Conservation (phyloP, 92 coral and sea anemone genomes). For the Zoanthus sansibaricus region DNA sequence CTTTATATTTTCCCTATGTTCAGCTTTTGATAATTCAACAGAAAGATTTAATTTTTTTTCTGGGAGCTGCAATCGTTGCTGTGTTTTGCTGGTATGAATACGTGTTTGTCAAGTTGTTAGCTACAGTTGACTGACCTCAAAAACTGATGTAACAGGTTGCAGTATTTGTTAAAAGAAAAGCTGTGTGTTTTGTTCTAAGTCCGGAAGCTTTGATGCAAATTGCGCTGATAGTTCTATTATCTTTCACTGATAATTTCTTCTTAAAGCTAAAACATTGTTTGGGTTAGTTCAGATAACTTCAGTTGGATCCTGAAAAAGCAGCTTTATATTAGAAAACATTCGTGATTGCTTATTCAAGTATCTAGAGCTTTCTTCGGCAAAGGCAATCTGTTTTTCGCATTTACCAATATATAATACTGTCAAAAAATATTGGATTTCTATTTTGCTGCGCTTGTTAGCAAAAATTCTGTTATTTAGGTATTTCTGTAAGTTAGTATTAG, state of each 20-base stretch:
- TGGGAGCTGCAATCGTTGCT: neutral
- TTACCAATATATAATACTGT: conserved; percentile 17
- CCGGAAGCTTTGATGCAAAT: conserved; percentile 31
- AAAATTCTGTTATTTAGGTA: neutral
- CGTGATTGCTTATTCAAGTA: conserved; percentile 25
- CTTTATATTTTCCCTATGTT: neutral
- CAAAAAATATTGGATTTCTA: conserved; percentile 44
- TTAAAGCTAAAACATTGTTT: neutral
- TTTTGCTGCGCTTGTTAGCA: neutral
- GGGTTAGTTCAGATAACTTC: neutral
- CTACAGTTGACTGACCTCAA: conserved; percentile 4
- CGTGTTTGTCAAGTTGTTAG: conserved; percentile 10
- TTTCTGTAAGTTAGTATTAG: neutral
- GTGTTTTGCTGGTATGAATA: neutral
- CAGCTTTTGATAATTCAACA: neutral
- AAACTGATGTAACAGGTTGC: conserved; percentile 28
- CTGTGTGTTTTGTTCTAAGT: neutral
- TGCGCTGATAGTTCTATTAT: conserved; percentile 18
- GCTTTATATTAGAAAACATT: conserved; percentile 2
- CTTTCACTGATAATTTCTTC: neutral
- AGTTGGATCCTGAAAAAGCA: conserved; percentile 3
- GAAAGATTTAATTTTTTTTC: neutral
- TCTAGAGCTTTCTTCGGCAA: conserved; percentile 37
- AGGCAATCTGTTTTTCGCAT: conserved; percentile 40
- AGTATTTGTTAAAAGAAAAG: neutral